Evolutionary conservation across 2,888 invertebrate genomes (phyloP), one percentile per base, ranked within the genome.

Genomic region (Cephus rjabovi): DNA sequence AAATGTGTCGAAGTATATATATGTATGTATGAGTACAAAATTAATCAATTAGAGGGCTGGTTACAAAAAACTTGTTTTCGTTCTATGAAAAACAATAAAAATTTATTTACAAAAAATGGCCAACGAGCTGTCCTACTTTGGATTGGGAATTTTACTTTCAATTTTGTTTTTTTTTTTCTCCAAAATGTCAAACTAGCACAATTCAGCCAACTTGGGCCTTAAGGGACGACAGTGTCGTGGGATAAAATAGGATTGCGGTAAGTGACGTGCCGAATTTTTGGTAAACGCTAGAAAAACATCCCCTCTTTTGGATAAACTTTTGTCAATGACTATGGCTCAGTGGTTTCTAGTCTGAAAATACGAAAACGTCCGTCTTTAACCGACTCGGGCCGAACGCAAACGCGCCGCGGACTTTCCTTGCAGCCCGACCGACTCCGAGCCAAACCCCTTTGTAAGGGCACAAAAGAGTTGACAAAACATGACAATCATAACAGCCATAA

Each of bases 381-480:
- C 56, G 40, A 40, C 23, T 40, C 23, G 40, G 15, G 23, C 40
- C 40, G 23, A 40, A 40, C 15, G 40, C 15, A 15, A 37, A 40
- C 15, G 15, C 15, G 15, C 15, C 40, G 40, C 40, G 15, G 23
- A 23, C 2, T 23, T 56, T 23, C 23, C 23, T 23, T 23, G 23
- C 56, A 9, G 56, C 9, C 23, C 23, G 23, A 56, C 23, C 56
- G 56, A 56, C 56, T 56, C 77, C 77, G 76, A 82, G 82, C 82
- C 84, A 11, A 23, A 78, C 80, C 82, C 83, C 86, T 87, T 86
- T 88, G 86, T 86, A 79, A 34, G 31, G 68, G 69, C 84, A 87
- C 78, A 89, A 85, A 88, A 87, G 87, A 90, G 90, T 90, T 90
- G 90, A 89, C 90, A 90, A 89, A 90, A 90, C 88, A 89, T 87